These are phyloP conservation scores for Polia nebulosa DNA, from an alignment of 2,888 invertebrate species.

Conservation along the genomic window DNA sequence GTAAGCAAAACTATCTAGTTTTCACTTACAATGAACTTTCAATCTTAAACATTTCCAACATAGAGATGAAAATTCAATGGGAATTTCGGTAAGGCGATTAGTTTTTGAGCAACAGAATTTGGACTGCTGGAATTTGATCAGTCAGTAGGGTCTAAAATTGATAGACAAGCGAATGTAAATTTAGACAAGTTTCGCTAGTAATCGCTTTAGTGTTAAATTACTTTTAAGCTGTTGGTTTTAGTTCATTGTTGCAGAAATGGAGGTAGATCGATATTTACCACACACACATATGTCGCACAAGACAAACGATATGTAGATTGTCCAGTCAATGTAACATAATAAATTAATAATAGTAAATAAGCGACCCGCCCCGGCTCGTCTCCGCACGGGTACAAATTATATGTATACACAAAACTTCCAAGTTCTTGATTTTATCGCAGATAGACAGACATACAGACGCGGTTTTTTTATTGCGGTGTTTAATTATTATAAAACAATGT, in stretches of 20 bases:
- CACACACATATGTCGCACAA: no score
- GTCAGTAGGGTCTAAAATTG: constrained; percentile 4
- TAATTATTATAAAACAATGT: no score
- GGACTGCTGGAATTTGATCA: background rate
- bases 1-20: constrained; percentile 17
- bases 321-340: no score
- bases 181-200: constrained; percentile 30
- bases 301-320: no score
- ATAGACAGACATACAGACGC: no score
- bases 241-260: constrained; percentile 35
- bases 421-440: no score
- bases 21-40: constrained; percentile 13
- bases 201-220: constrained; percentile 45
- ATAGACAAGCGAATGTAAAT: background rate
- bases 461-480: no score
- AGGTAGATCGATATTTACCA: background rate
- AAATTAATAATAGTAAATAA: no score
- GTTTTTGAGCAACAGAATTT: background rate
- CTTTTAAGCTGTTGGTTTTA: constrained; percentile 43
- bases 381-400: no score
- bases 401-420: no score
- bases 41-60: background rate
- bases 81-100: background rate
- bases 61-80: constrained; percentile 2
- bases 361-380: no score